Conservation (phyloP, 2,113 vertebrate species). For the Dipodomys stephensi region DNA sequence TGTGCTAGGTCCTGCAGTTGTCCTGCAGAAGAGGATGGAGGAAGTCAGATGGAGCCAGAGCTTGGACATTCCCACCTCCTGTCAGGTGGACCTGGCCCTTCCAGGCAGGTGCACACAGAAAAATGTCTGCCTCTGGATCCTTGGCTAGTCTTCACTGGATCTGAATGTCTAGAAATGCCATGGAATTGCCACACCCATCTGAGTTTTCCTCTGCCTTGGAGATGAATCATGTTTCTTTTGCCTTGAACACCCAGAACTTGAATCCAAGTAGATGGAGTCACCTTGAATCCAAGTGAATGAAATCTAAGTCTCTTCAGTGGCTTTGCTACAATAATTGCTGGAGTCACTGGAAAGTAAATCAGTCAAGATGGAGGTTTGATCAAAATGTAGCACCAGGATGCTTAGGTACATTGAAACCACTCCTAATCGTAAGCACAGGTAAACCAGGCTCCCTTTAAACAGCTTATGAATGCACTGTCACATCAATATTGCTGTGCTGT, state of each 20-base stretch:
- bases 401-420: background rate
- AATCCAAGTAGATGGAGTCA: too few species aligned
- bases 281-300: too few species aligned
- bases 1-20: too few species aligned
- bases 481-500: background rate
- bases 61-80: too few species aligned
- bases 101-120: background rate
- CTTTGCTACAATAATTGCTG: background rate
- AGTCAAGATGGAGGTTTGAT: background rate
- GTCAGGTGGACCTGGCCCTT: background rate
- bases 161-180: background rate
- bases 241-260: background rate
- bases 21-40: background rate
- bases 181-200: background rate
- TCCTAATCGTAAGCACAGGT: background rate
- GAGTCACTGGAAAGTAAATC: background rate
- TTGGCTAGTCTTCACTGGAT: background rate
- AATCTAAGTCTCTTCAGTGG: background rate
- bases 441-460: background rate
- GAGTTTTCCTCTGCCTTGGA: rapidly evolving
- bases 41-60: rapidly evolving
- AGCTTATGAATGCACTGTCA: background rate
- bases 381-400: background rate
- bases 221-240: rapidly evolving
- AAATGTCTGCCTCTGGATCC: background rate